phyloP scores from a whole-genome alignment of 64 coral and sea anemone species.

The Porites lutea region DNA sequence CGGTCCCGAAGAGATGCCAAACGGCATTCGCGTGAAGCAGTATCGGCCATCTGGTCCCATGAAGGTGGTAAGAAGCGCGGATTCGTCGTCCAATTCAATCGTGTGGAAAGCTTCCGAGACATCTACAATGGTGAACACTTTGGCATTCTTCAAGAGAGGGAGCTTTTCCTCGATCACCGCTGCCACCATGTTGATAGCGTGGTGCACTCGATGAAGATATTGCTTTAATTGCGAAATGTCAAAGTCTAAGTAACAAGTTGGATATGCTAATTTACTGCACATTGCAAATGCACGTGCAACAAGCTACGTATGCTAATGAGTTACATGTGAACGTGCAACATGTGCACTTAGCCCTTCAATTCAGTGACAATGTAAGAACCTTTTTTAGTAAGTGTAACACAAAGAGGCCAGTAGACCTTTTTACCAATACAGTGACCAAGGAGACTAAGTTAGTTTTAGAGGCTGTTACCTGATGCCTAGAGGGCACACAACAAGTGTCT shows the following conservation, averaged over 20 bases:
- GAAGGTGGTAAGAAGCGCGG: constrained; percentile 31
- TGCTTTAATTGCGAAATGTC: too few relatives aligned
- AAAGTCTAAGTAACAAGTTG: neutral
- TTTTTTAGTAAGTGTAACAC: too few relatives aligned
- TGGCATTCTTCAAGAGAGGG: neutral
- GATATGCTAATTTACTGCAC: constrained; percentile 44
- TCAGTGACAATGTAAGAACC: too few relatives aligned
- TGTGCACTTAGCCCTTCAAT: too few relatives aligned
- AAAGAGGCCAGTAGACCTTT: too few relatives aligned
- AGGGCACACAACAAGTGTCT: too few relatives aligned
- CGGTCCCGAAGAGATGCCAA: constrained; percentile 35
- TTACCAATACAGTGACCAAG: too few relatives aligned
- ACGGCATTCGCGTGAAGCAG: constrained; percentile 22
- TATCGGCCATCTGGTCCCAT: constrained; percentile 20
- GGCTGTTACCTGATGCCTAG: too few relatives aligned
- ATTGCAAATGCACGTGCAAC: constrained; percentile 31
- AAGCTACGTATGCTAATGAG: constrained; percentile 12
- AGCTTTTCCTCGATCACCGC: constrained; percentile 24
- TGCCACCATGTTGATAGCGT: too few relatives aligned
- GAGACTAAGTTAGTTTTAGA: too few relatives aligned
- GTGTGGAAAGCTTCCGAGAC: neutral
- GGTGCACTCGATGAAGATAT: too few relatives aligned
- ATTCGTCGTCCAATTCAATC: neutral
- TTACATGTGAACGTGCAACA: too few relatives aligned
- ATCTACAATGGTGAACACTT: constrained; percentile 29